Percentiles rank a stretch among this genome's conserved stretches.
phyloP scores from a whole-genome alignment of 2,797 vertebrate genomes.

The Enteromius argenteus region DNA sequence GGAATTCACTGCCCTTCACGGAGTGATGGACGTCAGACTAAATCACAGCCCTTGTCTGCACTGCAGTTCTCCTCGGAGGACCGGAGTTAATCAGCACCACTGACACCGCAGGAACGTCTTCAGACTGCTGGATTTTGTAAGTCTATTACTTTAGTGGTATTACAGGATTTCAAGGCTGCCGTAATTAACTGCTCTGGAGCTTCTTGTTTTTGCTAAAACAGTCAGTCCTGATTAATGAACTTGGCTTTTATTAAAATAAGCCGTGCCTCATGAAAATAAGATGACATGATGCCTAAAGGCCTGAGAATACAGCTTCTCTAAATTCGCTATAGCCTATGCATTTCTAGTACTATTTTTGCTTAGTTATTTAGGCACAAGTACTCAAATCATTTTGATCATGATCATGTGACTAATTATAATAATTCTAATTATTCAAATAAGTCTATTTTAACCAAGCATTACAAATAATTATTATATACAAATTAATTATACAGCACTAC shows the following conservation, averaged over 20 bases:
- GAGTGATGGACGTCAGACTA: constrained; percentile 4
- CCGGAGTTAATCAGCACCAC: background rate
- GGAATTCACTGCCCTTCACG: constrained; percentile 28
- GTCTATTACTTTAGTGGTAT: constrained; percentile 13
- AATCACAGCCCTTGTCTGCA: constrained; percentile 5
- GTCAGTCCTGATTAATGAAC: background rate
- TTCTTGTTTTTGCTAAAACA: constrained; percentile 20
- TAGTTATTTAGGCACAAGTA: background rate
- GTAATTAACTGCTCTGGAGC: background rate
- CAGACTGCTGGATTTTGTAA: background rate
- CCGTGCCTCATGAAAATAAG: background rate
- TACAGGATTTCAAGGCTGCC: constrained; percentile 1
- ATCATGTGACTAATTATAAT: background rate
- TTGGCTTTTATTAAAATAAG: constrained; percentile 1
- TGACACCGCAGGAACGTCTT: background rate
- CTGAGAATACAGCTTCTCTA: background rate
- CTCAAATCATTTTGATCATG: background rate
- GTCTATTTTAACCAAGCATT: background rate
- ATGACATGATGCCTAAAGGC: background rate
- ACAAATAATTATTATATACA: background rate
- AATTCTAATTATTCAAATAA: background rate
- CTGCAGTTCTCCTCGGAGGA: background rate
- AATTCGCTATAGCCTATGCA: too few relatives aligned
- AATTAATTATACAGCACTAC: background rate
- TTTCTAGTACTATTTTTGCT: background rate